Base-by-base conservation (phyloP, 2,888 invertebrate species). In the Mimachlamys varia region DNA sequence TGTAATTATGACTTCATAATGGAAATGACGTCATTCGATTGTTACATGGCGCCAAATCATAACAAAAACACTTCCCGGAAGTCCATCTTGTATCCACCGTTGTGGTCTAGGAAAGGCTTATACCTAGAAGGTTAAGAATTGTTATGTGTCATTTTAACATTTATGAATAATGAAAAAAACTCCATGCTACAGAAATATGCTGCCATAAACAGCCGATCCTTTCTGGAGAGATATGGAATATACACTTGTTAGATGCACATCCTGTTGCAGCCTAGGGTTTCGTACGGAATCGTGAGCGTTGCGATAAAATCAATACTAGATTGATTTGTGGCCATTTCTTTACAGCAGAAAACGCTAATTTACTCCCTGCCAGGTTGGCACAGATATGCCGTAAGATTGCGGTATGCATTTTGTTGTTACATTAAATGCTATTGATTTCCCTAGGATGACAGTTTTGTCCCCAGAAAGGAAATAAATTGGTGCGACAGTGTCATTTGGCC, bases 341-440 rank as follows among this genome's bases (percentile, higher is more conserved):
- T 10, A 62, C 62, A 62, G 62, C 62, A 62, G 62, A 62, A 62
- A 62, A 62, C 27, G 22, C 62, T 12, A 62, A n/a, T 62, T 62
- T 62, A 62, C 62, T 27, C n/a, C 10, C 15, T 62, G 62, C n/a
- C 62, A 62, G 62, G 62, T 62, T 62, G 2, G 22, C 62, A 62
- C 3, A 22, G 62, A 19, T n/a, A 62, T 62, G 22, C 62, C 62
- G 27, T 62, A 19, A n/a, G 62, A 13, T 62, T 19, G 62, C n/a
- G 13, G n/a, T 62, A 62, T 62, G 10, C 19, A 62, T n/a, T n/a
- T 10, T 62, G 62, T 62, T 62, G 62, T 62, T 62, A 27, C 62
- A 62, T 62, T 62, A 10, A 62, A 27, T 62, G 62, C n/a, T 62
- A 62, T 62, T 62, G 62, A 62, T 62, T 62, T n/a, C n/a, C 22